Percentiles rank a stretch among this genome's conserved stretches.
Conservation (phyloP, 1,140 invertebrate species). For the Leptopilina clavipes region DNA sequence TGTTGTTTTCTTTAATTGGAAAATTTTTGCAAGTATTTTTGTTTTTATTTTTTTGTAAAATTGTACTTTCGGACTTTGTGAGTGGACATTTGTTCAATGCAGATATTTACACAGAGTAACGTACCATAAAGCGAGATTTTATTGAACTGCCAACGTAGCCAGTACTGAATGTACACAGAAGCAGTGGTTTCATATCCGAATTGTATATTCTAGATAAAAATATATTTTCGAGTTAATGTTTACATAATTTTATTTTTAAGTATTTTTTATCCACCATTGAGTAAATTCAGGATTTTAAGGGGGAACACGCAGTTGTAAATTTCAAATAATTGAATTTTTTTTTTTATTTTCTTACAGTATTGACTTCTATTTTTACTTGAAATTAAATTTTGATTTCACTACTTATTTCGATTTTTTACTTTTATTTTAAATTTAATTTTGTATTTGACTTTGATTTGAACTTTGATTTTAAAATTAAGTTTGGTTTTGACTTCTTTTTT, state of each 20-base stretch:
- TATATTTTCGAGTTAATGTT: slow-evolving; percentile 11
- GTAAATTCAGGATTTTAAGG: too few species aligned
- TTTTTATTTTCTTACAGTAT: too few species aligned
- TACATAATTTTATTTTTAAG: background rate
- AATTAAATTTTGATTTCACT: too few species aligned
- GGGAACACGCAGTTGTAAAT: too few species aligned
- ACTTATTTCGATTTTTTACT: too few species aligned
- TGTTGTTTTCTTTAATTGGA: too few species aligned
- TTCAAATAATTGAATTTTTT: too few species aligned
- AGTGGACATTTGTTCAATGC: slow-evolving; percentile 18
- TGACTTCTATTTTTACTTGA: too few species aligned
- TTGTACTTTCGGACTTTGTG: background rate
- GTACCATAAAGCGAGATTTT: slow-evolving; percentile 26
- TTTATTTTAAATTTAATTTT: too few species aligned
- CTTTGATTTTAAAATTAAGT: too few species aligned
- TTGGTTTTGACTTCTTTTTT: too few species aligned
- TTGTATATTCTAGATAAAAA: background rate
- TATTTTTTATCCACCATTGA: background rate
- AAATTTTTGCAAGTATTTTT: background rate
- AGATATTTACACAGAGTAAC: slow-evolving; percentile 24
- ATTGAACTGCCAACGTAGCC: slow-evolving; percentile 32
- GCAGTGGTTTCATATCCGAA: slow-evolving; percentile 9
- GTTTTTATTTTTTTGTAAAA: background rate
- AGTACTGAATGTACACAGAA: slow-evolving; percentile 18
- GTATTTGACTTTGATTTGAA: too few species aligned